phyloP scores from a whole-genome alignment of 2,888 invertebrate genomes.

The Anoncus sp. region DNA sequence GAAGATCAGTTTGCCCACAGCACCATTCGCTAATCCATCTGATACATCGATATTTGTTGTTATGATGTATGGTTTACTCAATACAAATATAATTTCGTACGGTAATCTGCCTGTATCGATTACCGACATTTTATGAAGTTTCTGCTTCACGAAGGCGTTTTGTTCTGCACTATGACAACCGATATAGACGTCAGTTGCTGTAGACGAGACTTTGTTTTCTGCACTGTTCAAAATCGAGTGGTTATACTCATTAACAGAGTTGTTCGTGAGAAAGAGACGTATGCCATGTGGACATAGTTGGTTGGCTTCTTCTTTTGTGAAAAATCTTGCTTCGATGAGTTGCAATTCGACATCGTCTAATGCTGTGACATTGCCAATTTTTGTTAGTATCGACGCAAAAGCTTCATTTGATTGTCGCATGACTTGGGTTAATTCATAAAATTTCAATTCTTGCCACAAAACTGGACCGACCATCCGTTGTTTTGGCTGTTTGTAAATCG shows the following conservation, averaged over 20 bases:
- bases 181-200: constrained; percentile 64
- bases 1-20: constrained; percentile 68
- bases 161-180: constrained; percentile 58
- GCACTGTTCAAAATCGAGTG: not conserved
- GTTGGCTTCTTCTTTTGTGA: constrained; percentile 67
- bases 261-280: constrained; percentile 68
- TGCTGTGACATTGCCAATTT: constrained; percentile 72
- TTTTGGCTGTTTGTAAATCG: constrained; percentile 54
- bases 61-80: constrained; percentile 65
- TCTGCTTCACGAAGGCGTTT: constrained; percentile 50
- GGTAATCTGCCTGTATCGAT: constrained; percentile 74
- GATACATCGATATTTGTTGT: constrained; percentile 74
- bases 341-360: constrained; percentile 65
- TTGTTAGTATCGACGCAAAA: constrained; percentile 75
- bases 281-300: constrained; percentile 68
- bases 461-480: constrained; percentile 68
- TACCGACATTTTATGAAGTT: constrained; percentile 64
- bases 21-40: constrained; percentile 75
- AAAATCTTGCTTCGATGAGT: constrained; percentile 72
- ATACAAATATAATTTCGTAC: constrained; percentile 67
- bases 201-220: constrained; percentile 58
- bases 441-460: constrained; percentile 75
- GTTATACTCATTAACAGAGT: constrained; percentile 72
- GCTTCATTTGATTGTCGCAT: constrained; percentile 76
- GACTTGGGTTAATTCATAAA: constrained; percentile 74